Conservation (phyloP, 1,140 invertebrate genomes). For the Ganaspis sp. region DNA sequence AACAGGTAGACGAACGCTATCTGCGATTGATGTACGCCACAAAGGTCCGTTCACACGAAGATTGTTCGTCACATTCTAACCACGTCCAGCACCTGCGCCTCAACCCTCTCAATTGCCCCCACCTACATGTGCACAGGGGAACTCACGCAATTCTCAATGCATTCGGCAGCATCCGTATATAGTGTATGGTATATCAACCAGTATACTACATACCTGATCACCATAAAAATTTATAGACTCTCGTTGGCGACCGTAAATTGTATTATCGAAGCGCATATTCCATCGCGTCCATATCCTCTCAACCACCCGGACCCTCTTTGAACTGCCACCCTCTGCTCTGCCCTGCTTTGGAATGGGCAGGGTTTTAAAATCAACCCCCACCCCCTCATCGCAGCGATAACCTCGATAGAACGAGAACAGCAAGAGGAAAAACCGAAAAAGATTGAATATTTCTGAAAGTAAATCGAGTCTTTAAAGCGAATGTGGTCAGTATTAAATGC, state of each 20-base stretch:
- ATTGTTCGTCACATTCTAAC: conserved; percentile 67
- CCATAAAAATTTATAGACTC: conserved; percentile 74
- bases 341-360: conserved; percentile 32
- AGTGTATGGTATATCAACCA: conserved; percentile 61
- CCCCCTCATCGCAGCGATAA: not conserved
- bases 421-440: not conserved
- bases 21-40: conserved; percentile 54
- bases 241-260: conserved; percentile 71
- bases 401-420: conserved; percentile 8
- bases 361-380: conserved; percentile 23
- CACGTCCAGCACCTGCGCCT: conserved; percentile 57
- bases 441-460: conserved; percentile 26
- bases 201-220: conserved; percentile 69
- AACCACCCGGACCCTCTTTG: conserved; percentile 45
- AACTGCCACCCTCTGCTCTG: conserved; percentile 40
- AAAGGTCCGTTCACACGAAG: conserved; percentile 50
- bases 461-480: not conserved
- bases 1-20: conserved; percentile 46
- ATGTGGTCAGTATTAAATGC: not conserved
- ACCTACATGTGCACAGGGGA: conserved; percentile 43
- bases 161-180: conserved; percentile 46
- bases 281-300: conserved; percentile 45
- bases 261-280: conserved; percentile 71
- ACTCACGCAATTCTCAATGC: conserved; percentile 62
- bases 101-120: conserved; percentile 39